Conservation (phyloP, 2,888 invertebrate species). For the Drosophila niveifrons region DNA sequence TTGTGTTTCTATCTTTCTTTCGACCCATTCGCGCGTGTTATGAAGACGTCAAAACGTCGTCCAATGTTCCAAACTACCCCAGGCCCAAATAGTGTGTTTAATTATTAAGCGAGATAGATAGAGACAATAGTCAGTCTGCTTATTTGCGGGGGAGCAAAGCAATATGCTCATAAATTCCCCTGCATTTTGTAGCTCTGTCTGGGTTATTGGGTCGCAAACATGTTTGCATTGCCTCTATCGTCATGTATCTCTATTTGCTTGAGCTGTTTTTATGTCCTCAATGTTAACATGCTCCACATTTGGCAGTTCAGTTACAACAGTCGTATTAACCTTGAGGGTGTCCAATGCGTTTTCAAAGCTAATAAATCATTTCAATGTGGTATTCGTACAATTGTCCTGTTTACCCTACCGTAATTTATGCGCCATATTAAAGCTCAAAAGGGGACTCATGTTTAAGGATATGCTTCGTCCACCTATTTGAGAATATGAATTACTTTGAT, state of each 20-base stretch:
- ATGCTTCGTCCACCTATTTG: neutral
- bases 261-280: conserved; percentile 47
- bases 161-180: conserved; percentile 23
- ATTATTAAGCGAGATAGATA: conserved; percentile 18
- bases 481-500: neutral
- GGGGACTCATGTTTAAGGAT: neutral
- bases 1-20: conserved; percentile 13
- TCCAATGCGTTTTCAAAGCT: conserved; percentile 68
- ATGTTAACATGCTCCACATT: conserved; percentile 49
- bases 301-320: conserved; percentile 9
- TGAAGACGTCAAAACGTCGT: conserved; percentile 68
- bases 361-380: conserved; percentile 66
- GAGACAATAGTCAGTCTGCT: conserved; percentile 21
- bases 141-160: neutral
- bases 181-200: conserved; percentile 18
- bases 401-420: conserved; percentile 50
- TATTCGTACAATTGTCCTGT: conserved; percentile 39
- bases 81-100: conserved; percentile 7
- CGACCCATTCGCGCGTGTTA: conserved; percentile 73
- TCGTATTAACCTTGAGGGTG: conserved; percentile 45
- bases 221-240: conserved; percentile 48
- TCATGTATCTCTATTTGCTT: conserved; percentile 57
- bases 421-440: neutral
- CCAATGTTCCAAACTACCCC: conserved; percentile 42
- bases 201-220: conserved; percentile 40